These are phyloP conservation scores for Charadrius vociferus DNA, from an alignment of 2,113 vertebrate genomes.

Conservation along the genomic window DNA sequence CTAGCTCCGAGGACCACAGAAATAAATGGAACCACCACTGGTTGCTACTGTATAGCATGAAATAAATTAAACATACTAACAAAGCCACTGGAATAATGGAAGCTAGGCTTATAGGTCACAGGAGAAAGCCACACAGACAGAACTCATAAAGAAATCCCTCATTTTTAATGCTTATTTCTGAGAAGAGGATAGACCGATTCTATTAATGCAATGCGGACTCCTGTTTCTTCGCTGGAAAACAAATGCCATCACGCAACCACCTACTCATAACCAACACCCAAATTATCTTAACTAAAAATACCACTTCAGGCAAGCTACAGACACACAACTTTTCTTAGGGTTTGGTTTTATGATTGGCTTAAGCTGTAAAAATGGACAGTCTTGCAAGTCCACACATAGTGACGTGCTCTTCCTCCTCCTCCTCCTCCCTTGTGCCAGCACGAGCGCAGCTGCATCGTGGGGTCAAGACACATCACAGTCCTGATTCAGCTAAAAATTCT, in stretches of 20 bases:
- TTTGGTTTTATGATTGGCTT: not conserved
- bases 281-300: not conserved
- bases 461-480: not conserved
- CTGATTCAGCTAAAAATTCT: not conserved
- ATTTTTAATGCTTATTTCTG: not conserved
- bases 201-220: not conserved
- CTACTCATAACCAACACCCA: not conserved
- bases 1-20: not conserved
- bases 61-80: not conserved
- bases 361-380: not conserved
- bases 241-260: not conserved
- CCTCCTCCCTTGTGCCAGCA: not conserved
- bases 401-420: not conserved
- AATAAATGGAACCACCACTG: not conserved
- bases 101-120: not conserved
- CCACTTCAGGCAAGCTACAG: not conserved
- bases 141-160: not conserved
- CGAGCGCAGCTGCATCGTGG: rapidly evolving
- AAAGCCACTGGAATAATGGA: not conserved
- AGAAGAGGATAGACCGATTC: not conserved
- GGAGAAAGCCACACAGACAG: not conserved
- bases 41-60: not conserved
- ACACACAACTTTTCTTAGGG: not conserved
- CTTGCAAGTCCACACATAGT: not conserved
- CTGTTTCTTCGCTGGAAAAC: not conserved